Percentiles rank a stretch among this genome's conserved stretches.
These are phyloP conservation scores for Troglohyphantes excavatus DNA, from an alignment of 2,888 invertebrate genomes.

Conservation along the genomic window DNA sequence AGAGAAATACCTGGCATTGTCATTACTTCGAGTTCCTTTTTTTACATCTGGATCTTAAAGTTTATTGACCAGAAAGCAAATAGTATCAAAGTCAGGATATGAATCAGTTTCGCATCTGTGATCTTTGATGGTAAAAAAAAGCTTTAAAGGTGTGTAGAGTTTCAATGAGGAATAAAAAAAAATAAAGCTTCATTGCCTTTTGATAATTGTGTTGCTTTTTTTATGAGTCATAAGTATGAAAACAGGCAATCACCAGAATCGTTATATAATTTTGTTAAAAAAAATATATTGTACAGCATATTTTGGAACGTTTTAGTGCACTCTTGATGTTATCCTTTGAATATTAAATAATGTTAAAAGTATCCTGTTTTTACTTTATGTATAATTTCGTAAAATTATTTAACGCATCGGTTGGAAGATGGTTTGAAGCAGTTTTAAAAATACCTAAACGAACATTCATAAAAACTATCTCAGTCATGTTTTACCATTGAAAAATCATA, in stretches of 20 bases:
- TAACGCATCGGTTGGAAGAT: no score
- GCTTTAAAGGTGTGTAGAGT: not conserved
- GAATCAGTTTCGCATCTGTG: constrained; percentile 32
- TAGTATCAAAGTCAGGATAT: not conserved
- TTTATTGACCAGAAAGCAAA: constrained; percentile 50
- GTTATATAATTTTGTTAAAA: no score
- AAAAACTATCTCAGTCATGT: no score
- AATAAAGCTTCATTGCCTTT: constrained; percentile 16
- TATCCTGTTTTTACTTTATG: no score
- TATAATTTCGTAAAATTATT: no score
- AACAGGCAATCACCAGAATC: not conserved
- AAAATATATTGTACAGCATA: no score
- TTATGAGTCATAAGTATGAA: not conserved
- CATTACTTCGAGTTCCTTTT: not conserved
- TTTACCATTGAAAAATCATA: no score
- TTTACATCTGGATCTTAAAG: not conserved
- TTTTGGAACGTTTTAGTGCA: no score
- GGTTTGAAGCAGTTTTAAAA: no score
- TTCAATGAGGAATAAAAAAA: not conserved
- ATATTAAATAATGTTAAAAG: no score
- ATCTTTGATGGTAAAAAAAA: constrained; percentile 11
- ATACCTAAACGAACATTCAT: no score
- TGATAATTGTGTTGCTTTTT: not conserved
- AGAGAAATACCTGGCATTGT: not conserved
- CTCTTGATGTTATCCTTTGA: no score